A percentile compares a stretch with the other conserved stretches of the same genome.
Conservation (phyloP, 2,888 invertebrate genomes). For the Caenorhabditis panamensis region DNA sequence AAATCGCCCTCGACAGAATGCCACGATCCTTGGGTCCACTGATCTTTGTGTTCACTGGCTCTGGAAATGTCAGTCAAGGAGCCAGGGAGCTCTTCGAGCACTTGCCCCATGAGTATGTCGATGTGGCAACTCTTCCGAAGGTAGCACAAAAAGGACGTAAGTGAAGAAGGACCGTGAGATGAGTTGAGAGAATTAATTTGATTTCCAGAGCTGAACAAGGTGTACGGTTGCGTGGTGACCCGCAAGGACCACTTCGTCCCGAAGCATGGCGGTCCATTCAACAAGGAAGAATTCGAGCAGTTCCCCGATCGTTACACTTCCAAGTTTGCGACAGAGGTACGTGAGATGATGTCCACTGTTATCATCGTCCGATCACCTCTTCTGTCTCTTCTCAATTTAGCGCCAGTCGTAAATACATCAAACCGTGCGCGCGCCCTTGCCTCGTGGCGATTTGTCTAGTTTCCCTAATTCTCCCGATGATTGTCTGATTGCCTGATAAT, state of each 20-base stretch:
- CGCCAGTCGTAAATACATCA: neutral
- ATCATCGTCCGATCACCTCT: neutral
- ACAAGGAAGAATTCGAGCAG: slow-evolving; percentile 92
- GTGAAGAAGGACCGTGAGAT: too few relatives aligned
- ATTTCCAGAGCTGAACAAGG: slow-evolving; percentile 90
- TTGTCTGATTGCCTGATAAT: neutral
- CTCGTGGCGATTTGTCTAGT: slow-evolving; percentile 42
- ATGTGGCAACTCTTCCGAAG: slow-evolving; percentile 93
- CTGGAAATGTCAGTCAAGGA: slow-evolving; percentile 94
- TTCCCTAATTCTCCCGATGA: slow-evolving; percentile 2
- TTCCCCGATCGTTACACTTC: slow-evolving; percentile 95
- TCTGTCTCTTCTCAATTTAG: slow-evolving; percentile 2
- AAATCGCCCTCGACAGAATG: slow-evolving; percentile 95
- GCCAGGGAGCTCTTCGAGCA: slow-evolving; percentile 90
- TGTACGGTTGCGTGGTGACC: slow-evolving; percentile 96
- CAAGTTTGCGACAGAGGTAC: slow-evolving; percentile 92
- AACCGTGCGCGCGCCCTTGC: neutral
- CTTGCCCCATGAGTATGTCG: slow-evolving; percentile 96
- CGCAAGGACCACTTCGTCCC: slow-evolving; percentile 94
- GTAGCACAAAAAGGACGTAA: slow-evolving; percentile 97
- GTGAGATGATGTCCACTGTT: neutral
- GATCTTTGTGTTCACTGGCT: slow-evolving; percentile 97
- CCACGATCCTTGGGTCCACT: slow-evolving; percentile 96
- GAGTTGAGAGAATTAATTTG: too few relatives aligned
- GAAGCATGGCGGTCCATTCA: slow-evolving; percentile 92